Conservation (phyloP, 2,797 vertebrate species). For the Picus viridis region DNA sequence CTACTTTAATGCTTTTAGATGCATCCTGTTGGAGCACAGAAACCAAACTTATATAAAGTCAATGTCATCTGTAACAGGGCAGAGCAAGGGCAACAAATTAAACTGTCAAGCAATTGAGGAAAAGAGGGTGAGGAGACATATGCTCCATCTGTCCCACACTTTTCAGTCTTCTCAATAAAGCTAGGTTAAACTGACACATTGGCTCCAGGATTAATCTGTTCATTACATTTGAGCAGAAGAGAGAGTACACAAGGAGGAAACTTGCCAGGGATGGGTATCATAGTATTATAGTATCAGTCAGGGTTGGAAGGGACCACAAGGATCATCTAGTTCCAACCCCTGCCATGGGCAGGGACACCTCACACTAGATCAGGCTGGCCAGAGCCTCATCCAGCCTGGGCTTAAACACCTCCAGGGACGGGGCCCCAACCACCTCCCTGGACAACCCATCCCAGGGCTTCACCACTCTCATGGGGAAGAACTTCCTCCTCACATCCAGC, state of each 20-base stretch:
- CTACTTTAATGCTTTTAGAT: background rate
- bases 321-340: too few species aligned
- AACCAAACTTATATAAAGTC: background rate
- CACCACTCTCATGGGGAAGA: too few species aligned
- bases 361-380: too few species aligned
- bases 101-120: background rate
- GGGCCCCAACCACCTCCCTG: too few species aligned
- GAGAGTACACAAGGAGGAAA: background rate
- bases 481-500: too few species aligned
- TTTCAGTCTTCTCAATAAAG: background rate
- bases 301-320: too few species aligned
- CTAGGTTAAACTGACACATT: background rate
- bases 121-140: background rate
- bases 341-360: too few species aligned
- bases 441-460: too few species aligned
- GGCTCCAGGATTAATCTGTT: slow-evolving; percentile 16
- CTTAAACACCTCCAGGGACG: too few species aligned
- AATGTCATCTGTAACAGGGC: background rate
- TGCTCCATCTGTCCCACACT: background rate
- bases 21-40: background rate
- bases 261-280: background rate
- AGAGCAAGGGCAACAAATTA: background rate
- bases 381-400: too few species aligned
- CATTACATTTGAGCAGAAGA: background rate
- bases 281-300: background rate